Evolutionary conservation across 2,113 vertebrate genomes (phyloP).

Genomic region (Pterocles burchelli): DNA sequence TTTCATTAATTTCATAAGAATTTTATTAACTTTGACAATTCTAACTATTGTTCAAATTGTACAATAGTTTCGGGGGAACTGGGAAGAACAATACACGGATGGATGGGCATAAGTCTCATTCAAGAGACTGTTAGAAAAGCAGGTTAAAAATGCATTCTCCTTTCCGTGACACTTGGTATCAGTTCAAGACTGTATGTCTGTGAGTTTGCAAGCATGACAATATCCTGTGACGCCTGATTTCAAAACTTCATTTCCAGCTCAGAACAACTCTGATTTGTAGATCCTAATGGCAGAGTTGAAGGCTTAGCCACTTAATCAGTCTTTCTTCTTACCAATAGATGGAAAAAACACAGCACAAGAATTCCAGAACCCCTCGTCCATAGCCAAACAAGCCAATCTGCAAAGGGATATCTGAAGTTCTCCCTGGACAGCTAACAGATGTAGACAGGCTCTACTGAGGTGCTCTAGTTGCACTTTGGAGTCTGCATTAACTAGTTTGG

Average conservation of each 20-base stretch:
- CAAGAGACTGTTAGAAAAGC: not conserved
- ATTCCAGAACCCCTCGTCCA: not conserved
- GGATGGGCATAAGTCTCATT: not conserved
- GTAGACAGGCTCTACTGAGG: not conserved
- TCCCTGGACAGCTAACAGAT: not conserved
- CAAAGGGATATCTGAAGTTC: not conserved
- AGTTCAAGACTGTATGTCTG: not conserved
- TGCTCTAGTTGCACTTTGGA: not conserved
- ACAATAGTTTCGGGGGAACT: not conserved
- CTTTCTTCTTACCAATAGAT: not conserved
- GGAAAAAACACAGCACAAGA: not conserved
- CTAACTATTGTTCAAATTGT: not conserved
- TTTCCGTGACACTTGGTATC: not conserved
- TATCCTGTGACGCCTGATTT: not conserved
- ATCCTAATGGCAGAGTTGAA: not conserved
- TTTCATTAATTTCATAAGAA: not conserved
- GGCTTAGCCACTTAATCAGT: not conserved
- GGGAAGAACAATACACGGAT: not conserved
- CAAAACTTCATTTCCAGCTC: not conserved
- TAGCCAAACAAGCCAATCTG: not conserved
- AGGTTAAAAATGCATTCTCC: not conserved
- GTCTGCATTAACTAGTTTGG: not conserved
- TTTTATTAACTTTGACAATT: not conserved
- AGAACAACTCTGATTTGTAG: not conserved
- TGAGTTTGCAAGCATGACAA: not conserved